Base-by-base conservation (phyloP, 30 jellyfish, hydroid and myxozoan genomes). In the Turritopsis dohrnii region DNA sequence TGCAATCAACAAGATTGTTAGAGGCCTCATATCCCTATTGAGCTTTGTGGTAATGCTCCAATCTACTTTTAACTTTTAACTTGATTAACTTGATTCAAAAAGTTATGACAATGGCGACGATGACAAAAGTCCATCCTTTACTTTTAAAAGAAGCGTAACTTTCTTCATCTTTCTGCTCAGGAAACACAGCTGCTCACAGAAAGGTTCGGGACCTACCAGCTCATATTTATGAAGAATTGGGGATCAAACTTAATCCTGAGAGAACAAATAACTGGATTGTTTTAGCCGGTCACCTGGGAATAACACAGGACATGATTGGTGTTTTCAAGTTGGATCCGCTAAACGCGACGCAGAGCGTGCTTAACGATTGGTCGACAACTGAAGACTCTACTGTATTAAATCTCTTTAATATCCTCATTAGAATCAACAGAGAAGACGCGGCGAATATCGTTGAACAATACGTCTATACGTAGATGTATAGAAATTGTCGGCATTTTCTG, bases 361-460 rank as follows among this genome's bases (percentile, higher is more conserved):
- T 69, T 8, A n/a, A 23, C 17, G 77, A 69, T 69, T 69, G 30
- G 31, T 69, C 77, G 28, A 27, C 30, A 9, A 23, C 16, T 7
- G 31, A 23, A 21, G 77, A 19, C 19, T 69, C 77, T 17, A 69
- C 77, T n/a, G 77, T 69, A 0, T 69, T 69, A n/a, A 23, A 27
- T n/a, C 30, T 69, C 16, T 69, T n/a, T 1, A 69, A 69, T 27
- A 27, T 27, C 9, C 19, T 69, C 16, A 69, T 69, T 7, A 69
- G 16, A 23, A 69, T 69, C 30, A 23, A 69, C 31, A 9, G 77
- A 27, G 28, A 23, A 9, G 77, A 69, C 77, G 77, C 77, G 28
- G 77, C 77, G 77, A 27, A 23, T 69, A n/a, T 69, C 28, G 77
- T 69, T 19, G 77, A 69, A 69, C 77, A 23, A 69, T 69, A n/a